Conservation (phyloP, 2,888 invertebrate species). For the Neria commutata region DNA sequence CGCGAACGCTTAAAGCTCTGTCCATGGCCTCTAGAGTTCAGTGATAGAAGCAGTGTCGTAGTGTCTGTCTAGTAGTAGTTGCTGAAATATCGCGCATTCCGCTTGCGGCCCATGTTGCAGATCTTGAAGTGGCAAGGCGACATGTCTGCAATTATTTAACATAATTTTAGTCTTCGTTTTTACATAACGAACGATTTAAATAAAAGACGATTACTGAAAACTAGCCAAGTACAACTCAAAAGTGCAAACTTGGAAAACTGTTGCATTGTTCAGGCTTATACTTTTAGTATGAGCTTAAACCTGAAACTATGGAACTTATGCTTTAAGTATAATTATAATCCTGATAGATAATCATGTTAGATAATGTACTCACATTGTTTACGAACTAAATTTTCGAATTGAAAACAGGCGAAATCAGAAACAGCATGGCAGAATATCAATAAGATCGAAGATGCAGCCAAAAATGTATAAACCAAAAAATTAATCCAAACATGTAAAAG, state of each 20-base stretch:
- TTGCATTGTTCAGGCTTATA: too few relatives aligned
- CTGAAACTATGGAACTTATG: background rate
- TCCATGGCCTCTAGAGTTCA: background rate
- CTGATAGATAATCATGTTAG: constrained; percentile 25
- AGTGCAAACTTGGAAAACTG: too few relatives aligned
- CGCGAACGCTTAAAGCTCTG: too few relatives aligned
- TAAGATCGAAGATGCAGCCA: constrained; percentile 19
- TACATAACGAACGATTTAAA: background rate
- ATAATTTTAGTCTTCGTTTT: too few relatives aligned
- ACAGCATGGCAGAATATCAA: constrained; percentile 11
- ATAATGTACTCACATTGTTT: constrained; percentile 53
- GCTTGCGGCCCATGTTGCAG: constrained; percentile 72
- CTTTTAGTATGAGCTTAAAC: background rate
- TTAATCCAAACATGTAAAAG: constrained; percentile 22
- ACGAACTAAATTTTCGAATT: constrained; percentile 39
- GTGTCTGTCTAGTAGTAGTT: constrained; percentile 9
- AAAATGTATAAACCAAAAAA: constrained; percentile 22
- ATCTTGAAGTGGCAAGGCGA: constrained; percentile 73
- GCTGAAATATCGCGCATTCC: constrained; percentile 51
- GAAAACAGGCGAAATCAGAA: background rate
- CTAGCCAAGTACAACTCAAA: too few relatives aligned
- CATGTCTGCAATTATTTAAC: too few relatives aligned
- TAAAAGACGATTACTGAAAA: background rate
- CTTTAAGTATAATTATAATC: background rate
- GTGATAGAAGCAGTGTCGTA: background rate